Percentiles rank a stretch among this genome's conserved stretches.
phyloP scores from a whole-genome alignment of 2,797 vertebrate species.

The Enteromius treurensis region DNA sequence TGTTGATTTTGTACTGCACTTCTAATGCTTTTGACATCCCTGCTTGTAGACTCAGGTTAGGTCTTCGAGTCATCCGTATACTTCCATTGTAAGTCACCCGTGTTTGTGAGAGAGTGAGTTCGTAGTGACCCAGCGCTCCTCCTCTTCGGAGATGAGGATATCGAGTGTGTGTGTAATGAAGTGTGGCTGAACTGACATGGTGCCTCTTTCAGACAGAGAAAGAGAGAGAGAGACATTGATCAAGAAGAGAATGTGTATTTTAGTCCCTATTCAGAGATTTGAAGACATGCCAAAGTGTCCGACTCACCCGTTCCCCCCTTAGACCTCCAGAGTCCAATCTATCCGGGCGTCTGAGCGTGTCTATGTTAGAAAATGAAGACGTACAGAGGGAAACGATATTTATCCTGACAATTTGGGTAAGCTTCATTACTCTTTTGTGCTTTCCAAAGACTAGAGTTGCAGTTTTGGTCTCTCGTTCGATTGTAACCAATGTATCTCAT shows the following conservation, averaged over 20 bases:
- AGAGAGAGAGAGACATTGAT: conserved; percentile 36
- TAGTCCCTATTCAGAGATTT: conserved; percentile 28
- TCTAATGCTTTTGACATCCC: background rate
- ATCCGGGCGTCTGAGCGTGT: background rate
- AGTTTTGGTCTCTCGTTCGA: conserved; percentile 40
- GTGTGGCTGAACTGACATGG: conserved; percentile 49
- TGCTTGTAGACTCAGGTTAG: background rate
- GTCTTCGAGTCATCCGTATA: background rate
- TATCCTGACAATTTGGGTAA: conserved; percentile 29
- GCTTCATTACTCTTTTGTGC: conserved; percentile 26
- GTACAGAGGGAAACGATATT: conserved; percentile 16
- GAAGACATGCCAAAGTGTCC: conserved; percentile 17
- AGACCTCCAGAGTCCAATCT: conserved; percentile 7
- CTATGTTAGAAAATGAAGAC: conserved; percentile 28
- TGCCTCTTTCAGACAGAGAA: conserved; percentile 24
- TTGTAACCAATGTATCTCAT: conserved; percentile 51
- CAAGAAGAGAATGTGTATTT: conserved; percentile 51
- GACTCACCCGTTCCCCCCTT: background rate
- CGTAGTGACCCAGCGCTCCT: conserved; percentile 2
- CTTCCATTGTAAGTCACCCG: conserved; percentile 48
- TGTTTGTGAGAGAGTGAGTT: conserved; percentile 30
- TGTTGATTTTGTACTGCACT: background rate
- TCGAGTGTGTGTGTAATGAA: conserved; percentile 50
- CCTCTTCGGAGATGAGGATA: conserved; percentile 40
- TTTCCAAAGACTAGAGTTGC: conserved; percentile 40